phyloP scores from a whole-genome alignment of 2,113 vertebrate species.

The Candoia aspera region DNA sequence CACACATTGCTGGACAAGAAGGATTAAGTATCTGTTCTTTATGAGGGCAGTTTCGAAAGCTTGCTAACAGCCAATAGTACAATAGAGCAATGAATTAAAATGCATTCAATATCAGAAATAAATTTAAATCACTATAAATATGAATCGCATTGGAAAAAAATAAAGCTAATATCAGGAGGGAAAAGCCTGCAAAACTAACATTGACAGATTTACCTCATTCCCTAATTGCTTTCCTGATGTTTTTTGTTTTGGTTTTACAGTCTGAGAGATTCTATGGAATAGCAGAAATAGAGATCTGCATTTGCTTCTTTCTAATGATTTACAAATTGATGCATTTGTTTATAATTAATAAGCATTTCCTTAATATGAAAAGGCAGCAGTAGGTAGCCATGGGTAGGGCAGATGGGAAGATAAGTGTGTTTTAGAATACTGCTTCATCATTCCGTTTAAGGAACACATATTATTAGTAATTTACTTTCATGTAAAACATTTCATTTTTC shows the following conservation, averaged over 20 bases:
- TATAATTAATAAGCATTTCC: neutral
- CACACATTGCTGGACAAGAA: neutral
- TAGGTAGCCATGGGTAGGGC: neutral
- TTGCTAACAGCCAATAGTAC: neutral
- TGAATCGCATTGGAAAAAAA: neutral
- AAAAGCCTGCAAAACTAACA: neutral
- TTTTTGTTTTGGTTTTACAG: neutral
- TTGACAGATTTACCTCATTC: neutral
- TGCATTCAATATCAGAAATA: neutral
- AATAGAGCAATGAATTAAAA: neutral
- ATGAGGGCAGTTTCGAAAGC: too few relatives aligned
- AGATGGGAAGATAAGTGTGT: neutral
- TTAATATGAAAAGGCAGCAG: neutral
- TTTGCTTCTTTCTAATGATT: neutral
- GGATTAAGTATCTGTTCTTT: neutral
- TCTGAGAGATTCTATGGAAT: neutral
- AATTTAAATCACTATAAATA: neutral
- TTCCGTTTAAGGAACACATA: slow-evolving; percentile 46
- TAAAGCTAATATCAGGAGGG: neutral
- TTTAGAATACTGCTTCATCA: neutral
- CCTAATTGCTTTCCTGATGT: neutral
- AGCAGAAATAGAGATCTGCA: neutral
- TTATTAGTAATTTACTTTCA: slow-evolving; percentile 21
- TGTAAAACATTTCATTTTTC: slow-evolving; percentile 45
- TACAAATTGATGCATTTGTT: neutral